A percentile compares a stretch with the other conserved stretches of the same genome.
Evolutionary conservation across 2,113 vertebrate genomes (phyloP).

Genomic region (Monopterus albus): DNA sequence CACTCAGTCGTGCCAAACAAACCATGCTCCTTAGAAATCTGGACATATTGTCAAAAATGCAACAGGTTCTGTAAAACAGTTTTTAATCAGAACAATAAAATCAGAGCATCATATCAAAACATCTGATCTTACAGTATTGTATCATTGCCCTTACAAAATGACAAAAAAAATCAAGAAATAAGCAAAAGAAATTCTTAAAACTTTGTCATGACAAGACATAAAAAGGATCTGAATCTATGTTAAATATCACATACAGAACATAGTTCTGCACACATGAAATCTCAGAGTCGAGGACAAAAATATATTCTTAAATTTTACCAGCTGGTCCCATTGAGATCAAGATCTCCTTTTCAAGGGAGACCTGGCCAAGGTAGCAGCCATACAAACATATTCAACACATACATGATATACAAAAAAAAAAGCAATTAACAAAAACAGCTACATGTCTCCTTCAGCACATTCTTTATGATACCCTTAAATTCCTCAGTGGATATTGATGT

Average conservation of each 20-base stretch:
- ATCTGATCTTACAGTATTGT: conserved; percentile 45
- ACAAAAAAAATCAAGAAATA: conserved; percentile 29
- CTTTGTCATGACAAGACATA: conserved; percentile 65
- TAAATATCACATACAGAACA: conserved; percentile 50
- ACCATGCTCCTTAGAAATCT: conserved; percentile 64
- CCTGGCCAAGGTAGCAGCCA: no score
- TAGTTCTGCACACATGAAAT: conserved; percentile 42
- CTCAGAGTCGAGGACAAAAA: conserved; percentile 30
- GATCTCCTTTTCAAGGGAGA: no score
- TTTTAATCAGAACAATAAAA: conserved; percentile 60
- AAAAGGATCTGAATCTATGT: conserved; percentile 47
- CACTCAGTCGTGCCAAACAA: conserved; percentile 36
- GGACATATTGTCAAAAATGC: conserved; percentile 65
- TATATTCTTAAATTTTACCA: no score
- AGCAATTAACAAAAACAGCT: no score
- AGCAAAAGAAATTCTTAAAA: conserved; percentile 55
- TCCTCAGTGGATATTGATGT: no score
- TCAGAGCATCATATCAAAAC: conserved; percentile 70
- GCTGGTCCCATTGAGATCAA: no score
- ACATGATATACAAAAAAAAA: no score
- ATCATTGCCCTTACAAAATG: conserved; percentile 45
- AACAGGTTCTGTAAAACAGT: conserved; percentile 57
- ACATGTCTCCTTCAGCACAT: no score
- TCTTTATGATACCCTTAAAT: no score
- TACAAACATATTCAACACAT: no score